Evolutionary conservation across 2,797 vertebrate genomes (phyloP).

Genomic region (Propithecus perrieri): DNA sequence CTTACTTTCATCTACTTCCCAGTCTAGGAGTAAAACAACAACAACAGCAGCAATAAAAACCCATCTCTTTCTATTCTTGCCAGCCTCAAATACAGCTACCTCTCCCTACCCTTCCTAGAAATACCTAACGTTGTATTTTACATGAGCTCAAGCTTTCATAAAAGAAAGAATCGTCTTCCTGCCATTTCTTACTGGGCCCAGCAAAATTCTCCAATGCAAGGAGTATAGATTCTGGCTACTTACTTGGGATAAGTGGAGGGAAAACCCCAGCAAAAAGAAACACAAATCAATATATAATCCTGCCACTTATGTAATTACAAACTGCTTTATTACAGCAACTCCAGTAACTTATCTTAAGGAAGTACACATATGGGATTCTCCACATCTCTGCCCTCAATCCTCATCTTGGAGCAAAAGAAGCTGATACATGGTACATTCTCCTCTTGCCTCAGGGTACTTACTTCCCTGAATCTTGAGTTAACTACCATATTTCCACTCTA

Average conservation of each 20-base stretch:
- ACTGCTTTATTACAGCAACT: not conserved
- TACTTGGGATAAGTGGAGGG: not conserved
- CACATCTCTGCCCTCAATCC: not conserved
- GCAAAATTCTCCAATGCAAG: not conserved
- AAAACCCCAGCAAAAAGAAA: not conserved
- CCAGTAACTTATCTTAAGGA: not conserved
- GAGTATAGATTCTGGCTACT: not conserved
- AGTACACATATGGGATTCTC: not conserved
- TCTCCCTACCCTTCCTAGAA: not conserved
- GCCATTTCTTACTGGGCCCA: not conserved
- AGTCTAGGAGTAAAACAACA: not conserved
- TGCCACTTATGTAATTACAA: not conserved
- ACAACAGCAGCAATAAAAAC: not conserved
- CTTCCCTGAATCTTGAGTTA: not conserved
- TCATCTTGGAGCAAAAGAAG: not conserved
- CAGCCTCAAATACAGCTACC: not conserved
- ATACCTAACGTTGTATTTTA: not conserved
- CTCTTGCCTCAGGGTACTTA: not conserved
- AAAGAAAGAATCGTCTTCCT: not conserved
- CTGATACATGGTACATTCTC: not conserved
- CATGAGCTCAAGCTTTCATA: not conserved
- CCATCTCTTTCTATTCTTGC: not conserved
- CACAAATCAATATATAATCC: not conserved
- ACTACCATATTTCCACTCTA: not conserved
- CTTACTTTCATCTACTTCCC: not conserved